phyloP scores from a whole-genome alignment of 2,797 vertebrate species.

The Manis pentadactyla region DNA sequence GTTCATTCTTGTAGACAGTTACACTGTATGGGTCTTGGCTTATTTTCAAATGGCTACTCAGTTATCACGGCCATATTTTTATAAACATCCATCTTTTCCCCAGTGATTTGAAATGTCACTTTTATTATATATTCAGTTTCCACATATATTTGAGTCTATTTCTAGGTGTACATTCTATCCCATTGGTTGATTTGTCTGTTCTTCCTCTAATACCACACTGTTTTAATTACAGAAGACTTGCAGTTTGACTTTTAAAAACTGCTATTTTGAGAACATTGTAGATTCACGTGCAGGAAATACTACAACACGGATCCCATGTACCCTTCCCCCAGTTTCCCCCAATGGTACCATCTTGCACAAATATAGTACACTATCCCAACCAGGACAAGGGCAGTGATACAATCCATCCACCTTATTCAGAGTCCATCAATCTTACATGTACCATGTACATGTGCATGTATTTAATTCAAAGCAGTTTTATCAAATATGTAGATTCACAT shows the following conservation, averaged over 20 bases:
- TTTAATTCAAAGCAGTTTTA: neutral
- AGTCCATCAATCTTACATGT: neutral
- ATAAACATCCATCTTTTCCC: neutral
- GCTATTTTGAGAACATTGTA: neutral
- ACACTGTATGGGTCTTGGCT: neutral
- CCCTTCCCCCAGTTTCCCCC: neutral
- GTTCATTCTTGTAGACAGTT: neutral
- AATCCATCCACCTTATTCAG: neutral
- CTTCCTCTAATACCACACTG: neutral
- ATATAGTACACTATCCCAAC: neutral
- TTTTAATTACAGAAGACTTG: conserved; percentile 8
- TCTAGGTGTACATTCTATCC: neutral
- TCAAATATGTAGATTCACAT: too few species aligned
- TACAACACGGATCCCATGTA: neutral
- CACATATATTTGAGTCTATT: neutral
- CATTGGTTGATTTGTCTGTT: neutral
- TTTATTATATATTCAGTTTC: neutral
- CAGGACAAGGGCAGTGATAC: neutral
- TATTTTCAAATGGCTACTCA: neutral
- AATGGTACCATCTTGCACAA: neutral
- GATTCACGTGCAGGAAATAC: neutral
- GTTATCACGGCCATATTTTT: neutral
- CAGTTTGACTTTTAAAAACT: neutral
- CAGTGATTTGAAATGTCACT: neutral
- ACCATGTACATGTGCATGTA: neutral